Evolutionary conservation across 2,797 vertebrate genomes (phyloP).

Genomic region (Leptoclinus maculatus): DNA sequence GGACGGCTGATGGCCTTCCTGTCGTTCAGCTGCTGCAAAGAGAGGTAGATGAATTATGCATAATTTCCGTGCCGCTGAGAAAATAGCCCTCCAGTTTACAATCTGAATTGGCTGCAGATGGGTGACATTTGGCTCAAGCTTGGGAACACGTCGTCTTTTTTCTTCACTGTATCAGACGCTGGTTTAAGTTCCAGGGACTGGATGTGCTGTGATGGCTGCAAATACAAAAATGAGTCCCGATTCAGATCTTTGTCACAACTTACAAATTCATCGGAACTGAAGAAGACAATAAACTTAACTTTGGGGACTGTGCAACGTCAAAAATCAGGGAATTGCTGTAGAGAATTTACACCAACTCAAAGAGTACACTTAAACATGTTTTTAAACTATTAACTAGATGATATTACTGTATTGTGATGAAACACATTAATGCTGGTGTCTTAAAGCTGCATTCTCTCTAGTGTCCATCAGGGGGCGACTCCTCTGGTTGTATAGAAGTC

Average conservation of each 20-base stretch:
- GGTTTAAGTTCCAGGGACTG: not conserved
- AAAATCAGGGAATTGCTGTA: no score
- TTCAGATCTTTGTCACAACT: not conserved
- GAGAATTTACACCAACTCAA: no score
- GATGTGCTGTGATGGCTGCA: not conserved
- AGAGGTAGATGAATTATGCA: slow-evolving; percentile 59
- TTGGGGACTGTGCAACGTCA: no score
- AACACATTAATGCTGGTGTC: no score
- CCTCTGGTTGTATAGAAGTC: no score
- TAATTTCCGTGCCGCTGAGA: slow-evolving; percentile 27
- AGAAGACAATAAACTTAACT: no score
- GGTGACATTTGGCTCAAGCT: slow-evolving; percentile 31
- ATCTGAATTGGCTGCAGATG: slow-evolving; percentile 19
- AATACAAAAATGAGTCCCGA: slow-evolving; percentile 17
- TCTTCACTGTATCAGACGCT: not conserved
- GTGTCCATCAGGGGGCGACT: no score
- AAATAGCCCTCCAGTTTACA: slow-evolving; percentile 42
- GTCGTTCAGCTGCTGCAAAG: slow-evolving; percentile 47
- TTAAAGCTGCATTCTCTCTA: no score
- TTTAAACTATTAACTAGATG: no score
- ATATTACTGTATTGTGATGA: no score
- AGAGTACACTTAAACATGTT: no score
- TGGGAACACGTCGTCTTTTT: slow-evolving; percentile 5
- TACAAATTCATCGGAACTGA: no score
- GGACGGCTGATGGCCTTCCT: slow-evolving; percentile 47